Evolutionary conservation across 1,140 invertebrate species (phyloP).

Genomic region (Brachionus rubens): DNA sequence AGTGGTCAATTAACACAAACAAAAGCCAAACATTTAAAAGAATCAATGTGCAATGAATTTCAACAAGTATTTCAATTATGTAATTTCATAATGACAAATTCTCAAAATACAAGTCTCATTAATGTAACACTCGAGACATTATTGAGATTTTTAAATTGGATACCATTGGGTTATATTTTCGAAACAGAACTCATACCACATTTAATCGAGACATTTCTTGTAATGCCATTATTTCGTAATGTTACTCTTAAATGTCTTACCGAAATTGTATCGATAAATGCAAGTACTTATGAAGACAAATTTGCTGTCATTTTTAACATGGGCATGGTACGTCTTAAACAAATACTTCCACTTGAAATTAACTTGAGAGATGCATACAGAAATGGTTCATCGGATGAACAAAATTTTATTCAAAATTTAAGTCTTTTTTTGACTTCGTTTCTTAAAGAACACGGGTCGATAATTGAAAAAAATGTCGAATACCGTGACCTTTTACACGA

Average conservation of each 20-base stretch:
- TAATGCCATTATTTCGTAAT: conserved; percentile 95
- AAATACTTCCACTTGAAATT: conserved; percentile 32
- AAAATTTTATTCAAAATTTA: conserved; percentile 97
- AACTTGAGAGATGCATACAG: conserved; percentile 77
- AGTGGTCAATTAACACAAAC: conserved; percentile 95
- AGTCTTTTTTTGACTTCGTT: conserved; percentile 95
- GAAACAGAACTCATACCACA: conserved; percentile 94
- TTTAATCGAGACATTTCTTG: conserved; percentile 78
- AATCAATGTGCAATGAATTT: conserved; percentile 99
- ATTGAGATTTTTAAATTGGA: conserved; percentile 96
- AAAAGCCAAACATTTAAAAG: conserved; percentile 97
- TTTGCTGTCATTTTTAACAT: conserved; percentile 25
- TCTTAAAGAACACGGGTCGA: conserved; percentile 85
- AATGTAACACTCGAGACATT: conserved; percentile 86
- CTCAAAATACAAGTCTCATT: conserved; percentile 33
- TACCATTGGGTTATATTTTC: conserved; percentile 98
- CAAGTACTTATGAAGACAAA: conserved; percentile 41
- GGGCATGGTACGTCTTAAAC: conserved; percentile 18
- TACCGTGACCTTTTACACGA: conserved; percentile 52
- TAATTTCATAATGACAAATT: conserved; percentile 70
- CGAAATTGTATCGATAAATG: conserved; percentile 69
- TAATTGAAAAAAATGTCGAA: conserved; percentile 66
- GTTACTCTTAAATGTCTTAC: conserved; percentile 96
- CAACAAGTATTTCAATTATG: conserved; percentile 95
- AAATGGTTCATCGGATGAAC: conserved; percentile 86